Conservation (phyloP, 1,140 invertebrate species). For the Drosophila guanche region DNA sequence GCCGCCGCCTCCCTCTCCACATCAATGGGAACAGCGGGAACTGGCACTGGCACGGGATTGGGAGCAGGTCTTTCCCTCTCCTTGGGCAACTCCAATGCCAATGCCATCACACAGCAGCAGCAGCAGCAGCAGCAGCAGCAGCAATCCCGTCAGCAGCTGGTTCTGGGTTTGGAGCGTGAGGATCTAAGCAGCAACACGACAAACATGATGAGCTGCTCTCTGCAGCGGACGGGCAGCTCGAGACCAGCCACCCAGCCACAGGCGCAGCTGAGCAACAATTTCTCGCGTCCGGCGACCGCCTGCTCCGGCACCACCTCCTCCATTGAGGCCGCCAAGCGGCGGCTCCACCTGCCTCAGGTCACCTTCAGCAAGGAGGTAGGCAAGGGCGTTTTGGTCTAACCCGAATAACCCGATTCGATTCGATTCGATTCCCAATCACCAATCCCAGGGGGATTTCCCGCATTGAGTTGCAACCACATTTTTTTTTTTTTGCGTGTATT, state of each 20-base stretch:
- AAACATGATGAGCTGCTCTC: constrained; percentile 40
- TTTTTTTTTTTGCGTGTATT: constrained; percentile 9
- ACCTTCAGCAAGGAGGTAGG: constrained; percentile 91
- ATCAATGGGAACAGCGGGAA: constrained; percentile 65
- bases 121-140: constrained; percentile 10
- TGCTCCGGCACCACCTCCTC: constrained; percentile 85
- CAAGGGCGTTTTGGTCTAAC: constrained; percentile 86
- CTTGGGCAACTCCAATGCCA: constrained; percentile 8
- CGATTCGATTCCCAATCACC: not conserved
- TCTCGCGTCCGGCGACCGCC: constrained; percentile 84
- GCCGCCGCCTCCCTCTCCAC: constrained; percentile 26
- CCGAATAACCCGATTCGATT: not conserved
- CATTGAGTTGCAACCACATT: not conserved
- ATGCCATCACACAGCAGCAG: constrained; percentile 39
- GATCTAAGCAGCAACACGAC: constrained; percentile 51
- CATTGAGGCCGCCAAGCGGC: constrained; percentile 85
- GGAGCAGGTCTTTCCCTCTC: constrained; percentile 8
- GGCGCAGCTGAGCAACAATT: constrained; percentile 27
- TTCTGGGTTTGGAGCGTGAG: constrained; percentile 12
- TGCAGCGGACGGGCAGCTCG: constrained; percentile 29
- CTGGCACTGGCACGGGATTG: constrained; percentile 1
- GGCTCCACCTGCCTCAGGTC: constrained; percentile 90
- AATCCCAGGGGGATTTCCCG: not conserved
- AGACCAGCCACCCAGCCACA: constrained; percentile 19
- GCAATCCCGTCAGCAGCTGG: constrained; percentile 17